Percentiles rank a stretch among this genome's conserved stretches.
These are phyloP conservation scores for Syrrhaptes paradoxus DNA, from an alignment of 2,113 vertebrate species.

Conservation along the genomic window DNA sequence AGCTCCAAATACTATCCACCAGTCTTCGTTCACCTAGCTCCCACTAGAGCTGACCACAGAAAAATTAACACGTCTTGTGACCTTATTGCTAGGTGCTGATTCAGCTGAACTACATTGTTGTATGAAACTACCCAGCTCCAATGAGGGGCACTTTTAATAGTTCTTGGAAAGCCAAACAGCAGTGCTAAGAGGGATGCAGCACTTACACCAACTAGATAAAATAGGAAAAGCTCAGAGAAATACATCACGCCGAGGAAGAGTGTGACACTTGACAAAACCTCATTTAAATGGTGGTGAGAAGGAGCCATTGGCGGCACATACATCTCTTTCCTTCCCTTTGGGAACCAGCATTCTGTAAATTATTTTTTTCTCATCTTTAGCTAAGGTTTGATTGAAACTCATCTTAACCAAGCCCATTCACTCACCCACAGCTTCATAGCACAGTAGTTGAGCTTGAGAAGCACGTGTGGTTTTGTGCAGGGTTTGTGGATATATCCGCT, in stretches of 20 bases:
- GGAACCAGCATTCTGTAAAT: neutral
- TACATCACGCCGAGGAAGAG: fast-evolving
- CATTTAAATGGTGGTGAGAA: neutral
- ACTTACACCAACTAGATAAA: neutral
- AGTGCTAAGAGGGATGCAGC: neutral
- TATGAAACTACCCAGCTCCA: neutral
- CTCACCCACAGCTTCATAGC: neutral
- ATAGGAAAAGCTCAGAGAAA: neutral
- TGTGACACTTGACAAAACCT: fast-evolving
- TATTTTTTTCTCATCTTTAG: neutral
- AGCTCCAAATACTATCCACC: neutral
- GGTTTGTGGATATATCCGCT: constrained; percentile 17
- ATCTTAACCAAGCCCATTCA: neutral
- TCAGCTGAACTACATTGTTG: neutral
- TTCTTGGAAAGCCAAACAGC: neutral
- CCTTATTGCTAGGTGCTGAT: neutral
- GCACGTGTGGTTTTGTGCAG: constrained; percentile 8
- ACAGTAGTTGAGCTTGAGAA: neutral
- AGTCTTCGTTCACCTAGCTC: neutral
- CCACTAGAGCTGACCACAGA: neutral
- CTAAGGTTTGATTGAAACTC: neutral
- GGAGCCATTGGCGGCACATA: neutral
- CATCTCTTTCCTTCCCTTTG: neutral
- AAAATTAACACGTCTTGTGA: neutral
- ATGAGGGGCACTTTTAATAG: neutral